Conservation (phyloP, 2,888 invertebrate species). For the Diploptera punctata region DNA sequence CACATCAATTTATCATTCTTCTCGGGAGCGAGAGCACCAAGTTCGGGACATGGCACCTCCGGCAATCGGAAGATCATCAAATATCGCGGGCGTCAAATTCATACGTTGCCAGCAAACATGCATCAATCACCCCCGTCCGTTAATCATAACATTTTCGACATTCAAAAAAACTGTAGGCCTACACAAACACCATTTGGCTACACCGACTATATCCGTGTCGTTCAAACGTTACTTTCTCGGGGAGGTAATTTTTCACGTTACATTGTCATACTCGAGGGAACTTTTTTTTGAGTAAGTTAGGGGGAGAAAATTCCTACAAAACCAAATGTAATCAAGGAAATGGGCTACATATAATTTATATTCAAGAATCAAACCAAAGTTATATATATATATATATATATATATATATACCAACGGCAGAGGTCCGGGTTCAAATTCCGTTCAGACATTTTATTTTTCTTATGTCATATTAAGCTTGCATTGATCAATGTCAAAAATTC, state of each 20-base stretch:
- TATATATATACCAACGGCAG: too few relatives aligned
- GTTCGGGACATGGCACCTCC: not conserved
- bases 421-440: too few relatives aligned
- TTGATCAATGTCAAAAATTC: too few relatives aligned
- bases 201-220: not conserved
- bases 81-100: constrained; percentile 39
- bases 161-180: not conserved
- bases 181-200: not conserved
- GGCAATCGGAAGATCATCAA: constrained; percentile 41
- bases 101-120: constrained; percentile 31
- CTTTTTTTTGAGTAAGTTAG: too few relatives aligned
- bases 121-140: constrained; percentile 39
- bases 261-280: too few relatives aligned
- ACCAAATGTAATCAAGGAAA: too few relatives aligned
- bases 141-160: constrained; percentile 23
- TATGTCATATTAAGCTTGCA: too few relatives aligned
- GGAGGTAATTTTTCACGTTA: not conserved
- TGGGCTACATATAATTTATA: too few relatives aligned
- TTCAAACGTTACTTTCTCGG: not conserved
- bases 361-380: too few relatives aligned
- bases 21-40: constrained; percentile 15
- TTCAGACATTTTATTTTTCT: too few relatives aligned
- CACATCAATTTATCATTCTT: constrained; percentile 40
- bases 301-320: too few relatives aligned
- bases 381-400: too few relatives aligned